Evolutionary conservation across 1,140 invertebrate species (phyloP).

Genomic region (Sycophaga agraensis): DNA sequence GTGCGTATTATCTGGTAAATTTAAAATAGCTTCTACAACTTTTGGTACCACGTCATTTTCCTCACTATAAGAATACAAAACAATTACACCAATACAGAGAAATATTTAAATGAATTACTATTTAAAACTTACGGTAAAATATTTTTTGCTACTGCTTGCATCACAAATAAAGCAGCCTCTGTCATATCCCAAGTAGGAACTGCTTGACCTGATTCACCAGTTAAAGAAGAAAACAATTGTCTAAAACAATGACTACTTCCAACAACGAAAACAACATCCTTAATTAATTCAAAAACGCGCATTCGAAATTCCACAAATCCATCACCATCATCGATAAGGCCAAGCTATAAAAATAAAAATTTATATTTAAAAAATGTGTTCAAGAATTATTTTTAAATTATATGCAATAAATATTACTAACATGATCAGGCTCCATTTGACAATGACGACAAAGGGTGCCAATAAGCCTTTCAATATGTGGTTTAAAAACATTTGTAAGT

Average conservation of each 20-base stretch:
- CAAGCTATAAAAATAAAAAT: constrained; percentile 62
- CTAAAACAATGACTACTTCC: constrained; percentile 89
- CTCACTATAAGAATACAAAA: constrained; percentile 62
- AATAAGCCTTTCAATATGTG: constrained; percentile 88
- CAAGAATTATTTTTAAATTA: not conserved
- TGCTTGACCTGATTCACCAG: constrained; percentile 41
- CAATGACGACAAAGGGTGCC: constrained; percentile 81
- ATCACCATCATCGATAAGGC: constrained; percentile 78
- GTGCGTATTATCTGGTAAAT: constrained; percentile 81
- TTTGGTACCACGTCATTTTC: constrained; percentile 91
- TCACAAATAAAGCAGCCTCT: constrained; percentile 94
- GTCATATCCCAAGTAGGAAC: constrained; percentile 83
- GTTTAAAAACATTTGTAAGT: constrained; percentile 79
- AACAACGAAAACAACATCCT: constrained; percentile 97
- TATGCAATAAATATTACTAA: too few relatives aligned
- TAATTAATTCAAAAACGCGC: constrained; percentile 90
- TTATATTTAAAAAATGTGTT: constrained; percentile 1
- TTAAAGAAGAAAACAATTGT: constrained; percentile 81
- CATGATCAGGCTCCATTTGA: constrained; percentile 88
- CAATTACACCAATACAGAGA: not conserved
- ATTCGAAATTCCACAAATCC: constrained; percentile 80
- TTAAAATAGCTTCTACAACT: constrained; percentile 87
- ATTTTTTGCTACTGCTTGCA: constrained; percentile 94
- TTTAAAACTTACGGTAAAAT: constrained; percentile 83
- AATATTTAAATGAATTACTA: constrained; percentile 2